Evolutionary conservation across 2,888 invertebrate genomes (phyloP), one percentile per base, ranked within the genome.

Genomic region (Acrocera orbiculus): DNA sequence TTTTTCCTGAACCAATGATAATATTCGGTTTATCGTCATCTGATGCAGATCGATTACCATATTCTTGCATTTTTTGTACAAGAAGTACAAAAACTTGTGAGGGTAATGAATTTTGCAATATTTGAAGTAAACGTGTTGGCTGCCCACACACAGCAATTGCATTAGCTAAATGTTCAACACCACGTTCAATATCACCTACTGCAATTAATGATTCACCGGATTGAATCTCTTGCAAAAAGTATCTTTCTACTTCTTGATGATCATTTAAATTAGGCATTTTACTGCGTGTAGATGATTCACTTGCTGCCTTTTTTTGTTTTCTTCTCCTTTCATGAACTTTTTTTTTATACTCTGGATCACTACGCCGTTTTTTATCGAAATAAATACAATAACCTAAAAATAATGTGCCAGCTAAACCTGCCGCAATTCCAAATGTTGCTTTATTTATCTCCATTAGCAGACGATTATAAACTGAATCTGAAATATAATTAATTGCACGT

Each of bases 101-200:
- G 36, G 96, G 93, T 61, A 98, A 69, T 22, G 95, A 92, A 62
- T 92, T 89, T 62, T 93, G 89, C 35, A 98, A 70, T 40, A 58
- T 55, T 48, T 58, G 58, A 32, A 61, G 42, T 10, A 61, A 44
- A 32, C 58, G 53, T 29, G 58, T 53, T 16, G 61, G 60, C 44
- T 96, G 92, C 9, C 92, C 93, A 55, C 96, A 96, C 16, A 96
- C 85, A 4, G 90, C 83, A n/a, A 98, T 85, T 7, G 96, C 96
- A 61, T 90, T 92, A 27, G 87, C 85, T 45, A 98, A 72, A 64
- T 96, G 96, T 57, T 93, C 90, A 32, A 95, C 85, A 23, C 92
- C 96, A 28, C 74, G 78, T 44, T 92, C 85, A 40, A 86, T 58
- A 50, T 89, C 81, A 10, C 89, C 89, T n/a, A 73, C 72, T 10